Base-by-base conservation (phyloP, 2,888 invertebrate species). In the Yponomeuta plumbellus region DNA sequence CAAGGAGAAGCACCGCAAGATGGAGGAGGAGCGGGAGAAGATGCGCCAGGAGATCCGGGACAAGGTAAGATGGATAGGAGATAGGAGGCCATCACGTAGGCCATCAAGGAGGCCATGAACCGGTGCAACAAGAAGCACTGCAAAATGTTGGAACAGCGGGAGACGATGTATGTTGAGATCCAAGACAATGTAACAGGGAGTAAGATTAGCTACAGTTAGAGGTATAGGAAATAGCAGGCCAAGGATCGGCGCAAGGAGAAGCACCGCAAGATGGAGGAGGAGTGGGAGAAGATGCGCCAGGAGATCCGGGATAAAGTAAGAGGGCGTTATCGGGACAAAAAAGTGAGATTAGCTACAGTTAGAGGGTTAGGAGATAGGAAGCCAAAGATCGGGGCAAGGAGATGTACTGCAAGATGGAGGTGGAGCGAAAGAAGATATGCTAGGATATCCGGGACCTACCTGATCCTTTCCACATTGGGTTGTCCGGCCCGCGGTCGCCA, bases 1-100 rank as follows among this genome's bases (percentile, higher is more conserved):
- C 88, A 98, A 99, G 94, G 99, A 99, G 92, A 99, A 99, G 91
- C 99, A 99, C 91, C 95, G 99, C 83, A 99, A 99, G 93, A 98
- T 99, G 98, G 99, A 99, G 91, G 98, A 97, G 83, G 99, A 99
- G 89, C 93, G 99, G 74, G 99, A 99, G 92, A 97, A 97, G 92
- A 98, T 99, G 98, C 94, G 99, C 84, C 98, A 99, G 92, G 98
- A 98, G 91, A 99, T 99, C 89, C 94, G 99, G 91, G 98, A 99
- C 92, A 99, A 99, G 97, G 99, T 99, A 84, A 85, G 93, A 74
- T 17, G 65, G 22, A 22, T 17, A 11, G 52, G 23, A 22, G n/a
- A n/a, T n/a, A 97, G 89, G 99, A 99, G 90, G 99, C 99, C 80
- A 97, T 99, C 92, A 93, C 96, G 91, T 98, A 99, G 90, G 99